Conservation (phyloP, 35 echinoderm and acorn worm genomes). For the Ophioderma brevispina region DNA sequence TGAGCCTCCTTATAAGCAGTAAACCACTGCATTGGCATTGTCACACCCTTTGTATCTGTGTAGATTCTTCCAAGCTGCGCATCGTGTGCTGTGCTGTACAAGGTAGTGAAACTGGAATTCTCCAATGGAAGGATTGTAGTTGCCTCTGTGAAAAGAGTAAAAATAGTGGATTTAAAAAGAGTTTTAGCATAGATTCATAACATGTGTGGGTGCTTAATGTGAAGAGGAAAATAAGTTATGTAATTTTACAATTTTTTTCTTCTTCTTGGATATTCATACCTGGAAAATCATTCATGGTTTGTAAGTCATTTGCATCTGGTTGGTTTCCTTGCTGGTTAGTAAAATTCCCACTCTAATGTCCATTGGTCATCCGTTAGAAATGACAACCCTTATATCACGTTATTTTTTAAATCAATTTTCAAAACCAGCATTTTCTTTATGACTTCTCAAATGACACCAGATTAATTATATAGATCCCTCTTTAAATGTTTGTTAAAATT, state of each 20-base stretch:
- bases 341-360: slow-evolving; percentile 79
- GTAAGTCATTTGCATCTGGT: slow-evolving; percentile 64
- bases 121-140: slow-evolving; percentile 56
- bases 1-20: slow-evolving; percentile 50
- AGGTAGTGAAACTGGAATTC: slow-evolving; percentile 16
- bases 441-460: too few species aligned
- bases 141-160: slow-evolving; percentile 53
- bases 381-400: too few species aligned
- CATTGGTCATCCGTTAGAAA: slow-evolving; percentile 42
- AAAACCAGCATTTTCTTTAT: too few species aligned
- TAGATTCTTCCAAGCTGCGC: slow-evolving; percentile 62
- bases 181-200: neutral
- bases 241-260: too few species aligned
- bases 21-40: slow-evolving; percentile 70
- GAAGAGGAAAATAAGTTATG: neutral
- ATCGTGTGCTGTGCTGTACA: slow-evolving; percentile 50
- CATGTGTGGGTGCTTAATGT: neutral
- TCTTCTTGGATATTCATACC: too few species aligned
- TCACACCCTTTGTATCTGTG: slow-evolving; percentile 7
- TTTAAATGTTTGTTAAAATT: too few species aligned
- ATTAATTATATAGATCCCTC: too few species aligned
- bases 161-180: neutral
- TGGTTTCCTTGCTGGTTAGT: slow-evolving; percentile 30
- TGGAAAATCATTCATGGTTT: slow-evolving; percentile 96
- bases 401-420: too few species aligned